Evolutionary conservation across 2,888 invertebrate species (phyloP).

Genomic region (Diarsia mendica): DNA sequence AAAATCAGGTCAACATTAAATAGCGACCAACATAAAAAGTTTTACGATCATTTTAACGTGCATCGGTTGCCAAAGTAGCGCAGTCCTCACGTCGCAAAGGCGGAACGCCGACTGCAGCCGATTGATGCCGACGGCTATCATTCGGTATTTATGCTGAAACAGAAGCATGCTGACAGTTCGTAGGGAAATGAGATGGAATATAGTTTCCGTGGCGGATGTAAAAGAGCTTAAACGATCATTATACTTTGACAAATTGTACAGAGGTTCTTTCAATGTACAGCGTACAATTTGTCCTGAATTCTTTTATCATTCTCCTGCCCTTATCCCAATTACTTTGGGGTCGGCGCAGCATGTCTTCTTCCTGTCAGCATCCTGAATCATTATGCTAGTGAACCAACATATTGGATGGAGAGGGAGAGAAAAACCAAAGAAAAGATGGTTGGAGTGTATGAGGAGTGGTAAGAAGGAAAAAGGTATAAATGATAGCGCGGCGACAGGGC

Average conservation of each 20-base stretch:
- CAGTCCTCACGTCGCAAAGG: constrained; percentile 14
- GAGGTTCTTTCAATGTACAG: too few species aligned
- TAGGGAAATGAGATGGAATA: constrained; percentile 4
- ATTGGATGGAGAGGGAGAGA: too few species aligned
- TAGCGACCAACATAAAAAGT: constrained; percentile 25
- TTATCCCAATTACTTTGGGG: too few species aligned
- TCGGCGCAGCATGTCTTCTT: too few species aligned
- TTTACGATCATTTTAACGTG: constrained; percentile 40
- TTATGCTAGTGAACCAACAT: background rate
- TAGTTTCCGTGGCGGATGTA: background rate
- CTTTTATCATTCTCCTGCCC: too few species aligned
- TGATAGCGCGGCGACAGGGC: too few species aligned
- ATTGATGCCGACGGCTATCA: constrained; percentile 14
- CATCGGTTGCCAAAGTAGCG: constrained; percentile 9
- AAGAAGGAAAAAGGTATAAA: too few species aligned
- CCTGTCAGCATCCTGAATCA: too few species aligned
- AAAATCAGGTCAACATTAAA: background rate
- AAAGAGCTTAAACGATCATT: background rate
- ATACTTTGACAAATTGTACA: background rate
- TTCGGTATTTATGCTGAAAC: constrained; percentile 15
- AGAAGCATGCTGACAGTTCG: background rate
- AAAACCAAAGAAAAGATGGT: background rate
- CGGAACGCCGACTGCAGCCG: constrained; percentile 39
- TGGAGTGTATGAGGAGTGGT: too few species aligned
- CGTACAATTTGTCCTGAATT: background rate